A percentile compares a stretch with the other conserved stretches of the same genome.
Evolutionary conservation across 2,888 invertebrate species (phyloP).

Genomic region (Eristalis pertinax): DNA sequence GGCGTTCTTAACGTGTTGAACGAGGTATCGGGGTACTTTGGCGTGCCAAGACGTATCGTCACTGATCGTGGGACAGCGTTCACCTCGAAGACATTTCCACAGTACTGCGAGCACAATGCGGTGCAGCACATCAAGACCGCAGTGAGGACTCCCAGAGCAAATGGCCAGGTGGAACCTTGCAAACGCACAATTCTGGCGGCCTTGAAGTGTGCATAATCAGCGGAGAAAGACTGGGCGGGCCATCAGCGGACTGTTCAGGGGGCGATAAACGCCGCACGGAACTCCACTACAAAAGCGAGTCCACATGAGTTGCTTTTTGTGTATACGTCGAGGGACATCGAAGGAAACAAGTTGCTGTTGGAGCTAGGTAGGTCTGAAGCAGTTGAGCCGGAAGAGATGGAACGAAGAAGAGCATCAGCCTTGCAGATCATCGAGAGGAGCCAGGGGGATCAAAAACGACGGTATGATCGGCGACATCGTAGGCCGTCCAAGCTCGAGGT

Average conservation of each 20-base stretch:
- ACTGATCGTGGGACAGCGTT: conserved; percentile 74
- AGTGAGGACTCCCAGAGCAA: conserved; percentile 71
- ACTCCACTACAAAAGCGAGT: too few relatives aligned
- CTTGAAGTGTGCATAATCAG: too few relatives aligned
- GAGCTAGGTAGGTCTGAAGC: too few relatives aligned
- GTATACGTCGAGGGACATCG: not conserved
- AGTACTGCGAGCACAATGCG: conserved; percentile 65
- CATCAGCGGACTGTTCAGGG: too few relatives aligned
- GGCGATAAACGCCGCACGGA: too few relatives aligned
- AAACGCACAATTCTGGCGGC: too few relatives aligned
- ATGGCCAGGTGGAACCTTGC: too few relatives aligned
- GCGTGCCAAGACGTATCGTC: conserved; percentile 73
- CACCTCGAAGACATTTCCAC: conserved; percentile 69
- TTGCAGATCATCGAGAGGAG: not conserved
- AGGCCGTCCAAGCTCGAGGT: too few relatives aligned
- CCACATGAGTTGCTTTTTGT: not conserved
- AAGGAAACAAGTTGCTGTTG: not conserved
- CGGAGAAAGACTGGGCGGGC: too few relatives aligned
- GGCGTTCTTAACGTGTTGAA: conserved; percentile 52
- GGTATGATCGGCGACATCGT: too few relatives aligned
- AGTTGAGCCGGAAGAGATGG: not conserved
- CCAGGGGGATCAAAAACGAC: too few relatives aligned
- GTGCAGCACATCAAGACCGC: too few relatives aligned
- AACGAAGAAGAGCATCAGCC: not conserved
- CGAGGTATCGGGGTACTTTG: conserved; percentile 72